These are phyloP conservation scores for Azemiops feae DNA, from an alignment of 2,113 vertebrate genomes.

Conservation along the genomic window DNA sequence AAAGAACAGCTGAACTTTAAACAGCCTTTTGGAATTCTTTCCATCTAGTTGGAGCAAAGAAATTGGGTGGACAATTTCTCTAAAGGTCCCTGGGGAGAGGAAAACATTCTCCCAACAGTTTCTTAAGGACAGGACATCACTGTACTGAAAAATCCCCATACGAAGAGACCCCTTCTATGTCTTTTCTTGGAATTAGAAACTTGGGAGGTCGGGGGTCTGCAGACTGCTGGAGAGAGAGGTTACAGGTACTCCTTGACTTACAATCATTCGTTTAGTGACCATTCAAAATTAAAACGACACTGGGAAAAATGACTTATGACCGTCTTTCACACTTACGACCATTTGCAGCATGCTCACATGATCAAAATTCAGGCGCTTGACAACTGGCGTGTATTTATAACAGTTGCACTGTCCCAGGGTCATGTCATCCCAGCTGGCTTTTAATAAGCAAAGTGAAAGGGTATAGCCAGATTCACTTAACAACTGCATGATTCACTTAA, in stretches of 20 bases:
- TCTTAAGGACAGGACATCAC: not conserved
- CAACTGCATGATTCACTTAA: no score
- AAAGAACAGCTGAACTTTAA: not conserved
- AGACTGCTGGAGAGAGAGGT: not conserved
- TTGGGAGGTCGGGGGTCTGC: not conserved
- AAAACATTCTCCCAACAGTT: not conserved
- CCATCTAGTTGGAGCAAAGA: not conserved
- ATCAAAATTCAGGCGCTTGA: not conserved
- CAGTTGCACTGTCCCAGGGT: not conserved
- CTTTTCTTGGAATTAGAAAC: not conserved
- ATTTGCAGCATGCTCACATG: no score
- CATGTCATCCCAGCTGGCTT: not conserved
- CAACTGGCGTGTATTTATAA: not conserved
- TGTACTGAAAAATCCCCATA: not conserved
- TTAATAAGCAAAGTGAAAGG: not conserved
- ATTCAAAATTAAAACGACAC: not conserved
- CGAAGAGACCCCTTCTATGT: not conserved
- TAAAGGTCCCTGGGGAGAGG: not conserved
- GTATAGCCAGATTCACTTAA: not conserved
- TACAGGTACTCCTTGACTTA: not conserved
- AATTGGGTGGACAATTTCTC: not conserved
- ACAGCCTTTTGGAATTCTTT: not conserved
- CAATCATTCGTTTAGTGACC: not conserved
- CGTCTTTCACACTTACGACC: not conserved
- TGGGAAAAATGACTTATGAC: not conserved